A percentile compares a stretch with the other conserved stretches of the same genome.
Evolutionary conservation across 2,888 invertebrate genomes (phyloP).

Genomic region (Polyommatus iphigenia): DNA sequence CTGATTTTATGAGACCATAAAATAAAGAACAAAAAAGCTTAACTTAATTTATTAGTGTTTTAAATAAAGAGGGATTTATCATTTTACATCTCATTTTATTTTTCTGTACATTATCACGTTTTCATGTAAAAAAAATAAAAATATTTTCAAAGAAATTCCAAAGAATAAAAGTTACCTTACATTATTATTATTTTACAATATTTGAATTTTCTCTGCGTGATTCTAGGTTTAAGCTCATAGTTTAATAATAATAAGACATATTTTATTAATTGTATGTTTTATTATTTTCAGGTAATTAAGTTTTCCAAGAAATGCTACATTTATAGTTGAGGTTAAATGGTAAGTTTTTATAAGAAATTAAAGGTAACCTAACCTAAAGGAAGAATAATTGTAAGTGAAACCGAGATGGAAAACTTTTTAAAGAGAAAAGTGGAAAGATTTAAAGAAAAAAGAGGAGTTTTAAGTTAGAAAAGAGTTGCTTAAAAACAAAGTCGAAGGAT

Average conservation of each 20-base stretch:
- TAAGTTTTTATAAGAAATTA: not conserved
- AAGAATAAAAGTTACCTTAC: no score
- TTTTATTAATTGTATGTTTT: not conserved
- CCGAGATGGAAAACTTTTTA: not conserved
- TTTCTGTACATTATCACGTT: not conserved
- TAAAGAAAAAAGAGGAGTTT: no score
- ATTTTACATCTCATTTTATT: not conserved
- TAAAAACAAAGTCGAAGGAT: no score
- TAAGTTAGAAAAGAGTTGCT: no score
- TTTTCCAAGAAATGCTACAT: not conserved
- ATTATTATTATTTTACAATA: no score
- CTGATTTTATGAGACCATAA: not conserved
- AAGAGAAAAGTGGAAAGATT: not conserved
- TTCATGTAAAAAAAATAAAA: no score
- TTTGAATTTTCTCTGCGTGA: no score
- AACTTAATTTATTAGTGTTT: not conserved
- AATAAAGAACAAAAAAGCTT: not conserved
- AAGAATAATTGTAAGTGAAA: not conserved
- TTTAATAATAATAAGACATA: not conserved
- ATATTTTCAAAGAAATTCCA: no score
- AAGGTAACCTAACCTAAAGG: not conserved
- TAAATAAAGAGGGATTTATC: not conserved
- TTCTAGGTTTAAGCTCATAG: no score
- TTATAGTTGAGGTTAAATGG: not conserved
- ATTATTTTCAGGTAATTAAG: not conserved